These are phyloP conservation scores for Triplophysa dalaica DNA, from an alignment of 2,113 vertebrate genomes.

Conservation along the genomic window DNA sequence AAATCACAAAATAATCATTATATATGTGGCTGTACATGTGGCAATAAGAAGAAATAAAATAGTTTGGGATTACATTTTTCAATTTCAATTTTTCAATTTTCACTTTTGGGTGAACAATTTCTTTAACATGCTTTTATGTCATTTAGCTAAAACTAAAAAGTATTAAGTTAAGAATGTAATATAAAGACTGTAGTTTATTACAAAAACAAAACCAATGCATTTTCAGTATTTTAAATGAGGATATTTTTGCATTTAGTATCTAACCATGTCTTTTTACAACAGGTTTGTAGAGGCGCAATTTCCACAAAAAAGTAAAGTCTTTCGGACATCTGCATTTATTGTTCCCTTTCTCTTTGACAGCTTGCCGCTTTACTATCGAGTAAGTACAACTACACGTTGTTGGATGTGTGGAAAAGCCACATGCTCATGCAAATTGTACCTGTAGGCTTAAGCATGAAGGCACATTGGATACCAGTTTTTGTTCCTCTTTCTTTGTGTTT, in stretches of 20 bases:
- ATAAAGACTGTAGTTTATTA: neutral
- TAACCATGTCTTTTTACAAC: neutral
- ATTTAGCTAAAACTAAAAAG: no score
- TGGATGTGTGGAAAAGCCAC: neutral
- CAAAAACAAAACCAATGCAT: neutral
- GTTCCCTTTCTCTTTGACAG: constrained; percentile 83
- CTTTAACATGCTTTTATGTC: no score
- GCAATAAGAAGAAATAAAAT: no score
- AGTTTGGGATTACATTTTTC: no score
- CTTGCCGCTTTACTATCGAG: constrained; percentile 77
- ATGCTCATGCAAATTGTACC: neutral
- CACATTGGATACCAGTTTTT: neutral
- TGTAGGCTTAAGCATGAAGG: neutral
- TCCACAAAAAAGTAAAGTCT: constrained; percentile 74
- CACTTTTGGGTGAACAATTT: no score
- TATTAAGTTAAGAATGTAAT: no score
- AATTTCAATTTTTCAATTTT: no score
- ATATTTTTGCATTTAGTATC: neutral
- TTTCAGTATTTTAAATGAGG: neutral
- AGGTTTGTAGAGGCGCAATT: constrained; percentile 80
- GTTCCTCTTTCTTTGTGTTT: constrained; percentile 3
- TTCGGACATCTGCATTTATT: constrained; percentile 74
- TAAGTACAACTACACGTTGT: constrained; percentile 51
- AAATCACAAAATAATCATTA: no score
- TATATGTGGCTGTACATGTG: no score